Conservation (phyloP, 2,888 invertebrate species). For the Epinotia bilunana region DNA sequence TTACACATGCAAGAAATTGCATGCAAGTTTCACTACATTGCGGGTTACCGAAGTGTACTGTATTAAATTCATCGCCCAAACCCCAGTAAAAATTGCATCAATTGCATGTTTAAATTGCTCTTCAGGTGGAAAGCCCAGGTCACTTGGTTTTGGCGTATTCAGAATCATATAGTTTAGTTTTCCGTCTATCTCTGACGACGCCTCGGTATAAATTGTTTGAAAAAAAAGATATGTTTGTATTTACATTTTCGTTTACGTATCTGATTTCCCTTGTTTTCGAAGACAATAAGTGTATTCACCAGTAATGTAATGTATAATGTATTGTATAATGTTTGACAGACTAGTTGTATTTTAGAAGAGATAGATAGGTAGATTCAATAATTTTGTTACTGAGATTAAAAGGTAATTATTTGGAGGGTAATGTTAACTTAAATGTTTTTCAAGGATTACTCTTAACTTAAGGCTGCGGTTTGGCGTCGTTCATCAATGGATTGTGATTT, state of each 20-base stretch:
- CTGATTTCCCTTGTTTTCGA: conserved; percentile 28
- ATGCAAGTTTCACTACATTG: too few species aligned
- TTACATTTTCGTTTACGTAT: neutral
- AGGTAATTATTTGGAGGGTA: conserved; percentile 1
- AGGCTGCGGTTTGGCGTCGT: neutral
- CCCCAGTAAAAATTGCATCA: too few species aligned
- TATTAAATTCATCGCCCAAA: too few species aligned
- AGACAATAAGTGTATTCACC: conserved; percentile 39
- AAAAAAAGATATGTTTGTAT: neutral
- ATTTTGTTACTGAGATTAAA: conserved; percentile 18
- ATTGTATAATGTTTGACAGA: conserved; percentile 12
- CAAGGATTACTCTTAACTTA: neutral
- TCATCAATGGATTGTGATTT: neutral
- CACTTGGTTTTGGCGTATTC: conserved; percentile 4
- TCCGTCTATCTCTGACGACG: conserved; percentile 10
- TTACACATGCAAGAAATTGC: too few species aligned
- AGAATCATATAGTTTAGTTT: neutral
- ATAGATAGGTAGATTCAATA: conserved; percentile 24
- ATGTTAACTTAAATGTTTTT: neutral
- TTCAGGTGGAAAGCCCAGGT: neutral
- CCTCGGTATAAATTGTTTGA: conserved; percentile 2
- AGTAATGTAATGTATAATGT: conserved; percentile 18
- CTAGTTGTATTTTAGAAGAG: conserved; percentile 28
- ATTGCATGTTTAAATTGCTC: too few species aligned
- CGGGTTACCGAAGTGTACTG: too few species aligned